Conservation (phyloP, 2,113 vertebrate species). For the Mus musculus region GRCm39 chr13:101943001-101943500, state of each 20-base stretch:
- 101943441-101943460: background rate
- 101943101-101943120: background rate
- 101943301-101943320: background rate
- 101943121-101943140: constrained; percentile 8
- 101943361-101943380: background rate
- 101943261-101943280: background rate
- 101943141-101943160: background rate
- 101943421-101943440: background rate
- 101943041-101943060: background rate
- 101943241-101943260: background rate
- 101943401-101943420: background rate
- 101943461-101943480: background rate
- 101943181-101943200: background rate
- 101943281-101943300: background rate
- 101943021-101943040: background rate
- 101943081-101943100: no score
- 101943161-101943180: background rate
- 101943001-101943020: background rate
- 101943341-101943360: background rate
- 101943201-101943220: background rate
- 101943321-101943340: background rate
- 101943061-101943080: background rate
- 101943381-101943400: background rate
- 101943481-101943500: background rate
- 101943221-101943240: background rate